Conservation (phyloP, 2,113 vertebrate species). For the Aspidoscelis tigris region DNA sequence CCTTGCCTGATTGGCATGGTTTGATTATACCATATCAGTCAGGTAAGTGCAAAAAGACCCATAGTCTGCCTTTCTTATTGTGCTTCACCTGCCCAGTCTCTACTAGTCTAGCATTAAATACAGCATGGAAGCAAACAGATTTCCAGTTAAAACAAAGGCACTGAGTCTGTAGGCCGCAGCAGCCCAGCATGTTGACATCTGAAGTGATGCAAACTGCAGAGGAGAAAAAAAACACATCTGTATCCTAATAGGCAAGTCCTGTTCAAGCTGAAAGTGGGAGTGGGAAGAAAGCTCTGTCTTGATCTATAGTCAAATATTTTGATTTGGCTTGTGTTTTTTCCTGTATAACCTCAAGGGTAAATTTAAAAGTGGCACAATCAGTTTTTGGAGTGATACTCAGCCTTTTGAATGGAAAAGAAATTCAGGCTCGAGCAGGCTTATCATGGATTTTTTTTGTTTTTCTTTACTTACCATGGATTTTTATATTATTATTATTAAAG, state of each 20-base stretch:
- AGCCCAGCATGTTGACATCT: conserved; percentile 59
- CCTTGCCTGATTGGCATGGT: no score
- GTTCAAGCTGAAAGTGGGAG: conserved; percentile 52
- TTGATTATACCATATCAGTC: no score
- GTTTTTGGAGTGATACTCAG: conserved; percentile 67
- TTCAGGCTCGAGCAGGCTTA: conserved; percentile 66
- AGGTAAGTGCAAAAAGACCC: no score
- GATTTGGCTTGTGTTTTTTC: conserved; percentile 78
- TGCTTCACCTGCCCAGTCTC: conserved; percentile 51
- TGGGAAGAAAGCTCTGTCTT: conserved; percentile 43
- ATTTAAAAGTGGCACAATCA: conserved; percentile 82
- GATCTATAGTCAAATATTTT: conserved; percentile 68
- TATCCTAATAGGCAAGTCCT: conserved; percentile 56
- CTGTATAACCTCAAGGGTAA: conserved; percentile 82
- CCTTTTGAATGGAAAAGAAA: conserved; percentile 61
- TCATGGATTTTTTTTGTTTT: conserved; percentile 67
- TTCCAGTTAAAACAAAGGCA: conserved; percentile 59
- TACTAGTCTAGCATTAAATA: conserved; percentile 36
- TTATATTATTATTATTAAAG: conserved; percentile 1
- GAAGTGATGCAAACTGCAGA: conserved; percentile 66
- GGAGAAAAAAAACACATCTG: conserved; percentile 39
- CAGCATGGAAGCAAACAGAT: conserved; percentile 47
- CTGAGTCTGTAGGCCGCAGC: conserved; percentile 51
- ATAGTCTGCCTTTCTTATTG: conserved; percentile 29
- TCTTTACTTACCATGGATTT: conserved; percentile 67